A percentile compares a stretch with the other conserved stretches of the same genome.
phyloP scores from a whole-genome alignment of 2,113 vertebrate genomes.

The Cervus canadensis region DNA sequence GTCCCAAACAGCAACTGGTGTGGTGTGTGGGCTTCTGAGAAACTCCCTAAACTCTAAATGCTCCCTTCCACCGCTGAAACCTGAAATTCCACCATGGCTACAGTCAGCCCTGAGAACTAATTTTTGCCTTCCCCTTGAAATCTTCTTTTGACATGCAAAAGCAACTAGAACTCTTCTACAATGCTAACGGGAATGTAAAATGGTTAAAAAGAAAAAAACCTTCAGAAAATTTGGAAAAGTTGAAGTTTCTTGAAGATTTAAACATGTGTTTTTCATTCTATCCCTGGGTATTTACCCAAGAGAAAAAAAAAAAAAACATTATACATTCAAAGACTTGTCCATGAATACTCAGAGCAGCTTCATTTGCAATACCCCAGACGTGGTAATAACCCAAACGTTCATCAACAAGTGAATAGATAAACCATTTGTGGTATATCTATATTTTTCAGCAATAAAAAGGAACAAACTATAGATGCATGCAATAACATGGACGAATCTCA shows the following conservation, averaged over 20 bases:
- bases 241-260: conserved; percentile 1
- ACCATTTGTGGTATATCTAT: background rate
- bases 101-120: background rate
- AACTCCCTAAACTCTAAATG: background rate
- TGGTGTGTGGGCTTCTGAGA: background rate
- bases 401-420: background rate
- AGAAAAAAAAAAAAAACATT: background rate
- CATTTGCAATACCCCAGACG: background rate
- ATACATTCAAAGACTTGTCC: background rate
- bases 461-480: background rate
- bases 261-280: background rate
- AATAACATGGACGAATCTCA: background rate
- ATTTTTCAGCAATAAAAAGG: background rate
- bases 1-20: background rate
- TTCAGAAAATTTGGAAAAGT: background rate
- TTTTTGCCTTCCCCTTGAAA: background rate
- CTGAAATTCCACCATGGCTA: background rate
- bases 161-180: background rate
- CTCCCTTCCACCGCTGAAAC: background rate
- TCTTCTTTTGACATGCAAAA: background rate
- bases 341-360: background rate
- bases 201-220: background rate
- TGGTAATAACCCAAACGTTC: background rate
- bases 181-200: background rate
- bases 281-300: background rate